These are phyloP conservation scores for Aurelia sp. DNA, from an alignment of 30 jellyfish, hydroid and myxozoan species.

Conservation along the genomic window DNA sequence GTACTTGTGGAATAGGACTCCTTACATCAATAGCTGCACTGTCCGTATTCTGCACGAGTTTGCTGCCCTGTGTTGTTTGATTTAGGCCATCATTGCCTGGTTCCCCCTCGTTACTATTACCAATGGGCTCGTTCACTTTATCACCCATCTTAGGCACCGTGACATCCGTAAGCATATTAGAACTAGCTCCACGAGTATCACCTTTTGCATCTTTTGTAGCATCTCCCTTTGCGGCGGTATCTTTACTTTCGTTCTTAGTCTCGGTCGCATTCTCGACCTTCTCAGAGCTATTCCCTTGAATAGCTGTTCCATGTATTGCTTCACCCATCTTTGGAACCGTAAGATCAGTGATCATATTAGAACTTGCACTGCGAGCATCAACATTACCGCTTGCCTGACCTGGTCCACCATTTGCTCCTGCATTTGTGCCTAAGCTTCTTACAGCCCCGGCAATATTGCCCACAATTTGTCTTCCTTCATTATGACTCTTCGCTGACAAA, in stretches of 20 bases:
- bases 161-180: slow-evolving; percentile 46
- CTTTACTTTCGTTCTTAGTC: slow-evolving; percentile 1
- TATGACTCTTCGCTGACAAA: too few species aligned
- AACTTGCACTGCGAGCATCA: slow-evolving; percentile 35
- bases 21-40: too few species aligned
- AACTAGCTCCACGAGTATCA: slow-evolving; percentile 11
- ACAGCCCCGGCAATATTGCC: too few species aligned
- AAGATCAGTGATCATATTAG: slow-evolving; percentile 56
- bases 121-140: neutral
- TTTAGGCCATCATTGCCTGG: too few species aligned
- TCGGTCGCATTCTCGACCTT: neutral
- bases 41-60: neutral
- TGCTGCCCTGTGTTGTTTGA: too few species aligned
- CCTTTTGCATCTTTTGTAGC: neutral
- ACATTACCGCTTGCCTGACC: neutral
- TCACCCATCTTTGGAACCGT: slow-evolving; percentile 49
- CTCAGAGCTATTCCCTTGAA: neutral
- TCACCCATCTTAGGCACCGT: slow-evolving; percentile 48
- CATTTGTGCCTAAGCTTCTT: too few species aligned
- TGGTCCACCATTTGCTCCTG: too few species aligned
- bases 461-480: too few species aligned
- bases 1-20: slow-evolving; percentile 27
- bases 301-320: slow-evolving; percentile 25
- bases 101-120: neutral
- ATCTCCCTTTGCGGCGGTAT: neutral